Evolutionary conservation across 2,888 invertebrate species (phyloP).

Genomic region (Macrophya annulata): DNA sequence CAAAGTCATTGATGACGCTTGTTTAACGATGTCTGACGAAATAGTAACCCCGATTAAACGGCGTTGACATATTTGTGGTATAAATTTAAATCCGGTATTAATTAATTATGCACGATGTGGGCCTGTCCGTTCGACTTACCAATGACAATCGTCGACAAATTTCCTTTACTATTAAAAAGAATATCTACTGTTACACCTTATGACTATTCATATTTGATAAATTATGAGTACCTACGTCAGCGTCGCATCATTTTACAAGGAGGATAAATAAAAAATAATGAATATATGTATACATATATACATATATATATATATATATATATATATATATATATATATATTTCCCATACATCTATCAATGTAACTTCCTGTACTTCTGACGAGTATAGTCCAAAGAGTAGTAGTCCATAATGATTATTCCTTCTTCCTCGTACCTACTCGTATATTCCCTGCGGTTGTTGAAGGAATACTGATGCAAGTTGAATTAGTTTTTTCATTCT

Average conservation of each 20-base stretch:
- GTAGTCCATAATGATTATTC: constrained; percentile 5
- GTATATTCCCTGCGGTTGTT: neutral
- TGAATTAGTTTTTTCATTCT: neutral
- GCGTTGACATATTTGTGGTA: constrained; percentile 14
- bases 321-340: neutral
- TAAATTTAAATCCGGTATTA: constrained; percentile 33
- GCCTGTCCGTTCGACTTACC: constrained; percentile 25
- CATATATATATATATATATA: neutral
- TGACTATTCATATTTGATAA: neutral
- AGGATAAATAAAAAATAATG: neutral
- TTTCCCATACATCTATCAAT: neutral
- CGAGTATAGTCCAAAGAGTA: neutral
- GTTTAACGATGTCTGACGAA: constrained; percentile 23
- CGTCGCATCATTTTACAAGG: neutral
- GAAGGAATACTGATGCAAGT: neutral
- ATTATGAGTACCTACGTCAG: neutral
- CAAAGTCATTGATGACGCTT: constrained; percentile 50
- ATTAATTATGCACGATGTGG: constrained; percentile 22
- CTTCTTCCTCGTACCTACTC: neutral
- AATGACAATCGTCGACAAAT: constrained; percentile 11
- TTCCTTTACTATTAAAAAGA: neutral
- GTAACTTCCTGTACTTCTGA: neutral
- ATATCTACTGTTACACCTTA: neutral
- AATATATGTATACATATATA: no score
- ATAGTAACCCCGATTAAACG: constrained; percentile 12